Base-by-base conservation (phyloP, 2,888 invertebrate genomes). In the Pachymerium ferrugineum region DNA sequence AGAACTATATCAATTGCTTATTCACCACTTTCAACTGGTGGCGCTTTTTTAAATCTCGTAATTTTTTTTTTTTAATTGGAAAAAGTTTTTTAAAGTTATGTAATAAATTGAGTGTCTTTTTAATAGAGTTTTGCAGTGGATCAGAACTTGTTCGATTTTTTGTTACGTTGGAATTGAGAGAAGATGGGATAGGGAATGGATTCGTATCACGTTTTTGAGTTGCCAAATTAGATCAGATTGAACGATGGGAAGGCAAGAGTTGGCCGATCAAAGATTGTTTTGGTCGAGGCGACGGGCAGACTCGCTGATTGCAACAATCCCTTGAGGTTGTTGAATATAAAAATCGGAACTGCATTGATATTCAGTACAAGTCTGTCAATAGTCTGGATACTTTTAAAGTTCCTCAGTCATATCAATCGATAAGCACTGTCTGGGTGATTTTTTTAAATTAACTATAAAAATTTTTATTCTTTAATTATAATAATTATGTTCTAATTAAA, bases 161-260 rank as follows among this genome's bases (percentile, higher is more conserved):
- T n/a, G n/a, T n/a, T n/a, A n/a, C n/a, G 25, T 28, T 25, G 25
- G 62, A n/a, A n/a, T n/a, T 62, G 14, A 25, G 3, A 62, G 62
- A 62, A 25, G 28, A 62, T 28, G 25, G 25, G 22, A 1, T 62
- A 14, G 62, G 25, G 28, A 25, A 10, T 62, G n/a, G 25, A 62
- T 62, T 62, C 62, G 10, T 25, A 62, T 62, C 62, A 62, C 62
- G 62, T 62, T 62, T n/a, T n/a, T 62, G 62, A 62, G 62, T 62
- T 62, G 62, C 62, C 28, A 62, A 62, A 62, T 62, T 62, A 62
- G 62, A 62, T 62, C 62, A 62, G 62, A 62, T 62, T 62, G 62
- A 62, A 62, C 28, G 62, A 28, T 62, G 28, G 62, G n/a, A n/a
- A 62, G 25, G 62, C 62, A 62, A 62, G 62, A 62, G 62, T 28